Conservation (phyloP, 2,113 vertebrate species). For the Paedocypris sp. region DNA sequence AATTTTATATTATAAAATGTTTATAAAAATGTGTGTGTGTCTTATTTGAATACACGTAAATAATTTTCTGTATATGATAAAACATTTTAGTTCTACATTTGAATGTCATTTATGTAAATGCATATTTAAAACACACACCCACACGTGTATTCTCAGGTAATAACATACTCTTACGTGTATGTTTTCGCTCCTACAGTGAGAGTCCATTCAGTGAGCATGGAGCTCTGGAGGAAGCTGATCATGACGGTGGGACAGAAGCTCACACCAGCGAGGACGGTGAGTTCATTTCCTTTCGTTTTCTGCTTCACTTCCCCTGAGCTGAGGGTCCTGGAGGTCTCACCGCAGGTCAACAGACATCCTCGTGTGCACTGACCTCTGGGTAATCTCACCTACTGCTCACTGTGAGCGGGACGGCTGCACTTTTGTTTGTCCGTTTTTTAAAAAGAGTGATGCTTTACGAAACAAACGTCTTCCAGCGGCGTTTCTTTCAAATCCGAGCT, state of each 20-base stretch:
- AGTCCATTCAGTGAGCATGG: constrained; percentile 94
- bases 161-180: not conserved
- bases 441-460: too few species aligned
- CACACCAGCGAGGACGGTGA: constrained; percentile 95
- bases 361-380: constrained; percentile 7
- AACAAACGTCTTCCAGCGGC: too few species aligned
- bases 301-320: not conserved
- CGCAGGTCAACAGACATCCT: too few species aligned
- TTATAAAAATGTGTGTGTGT: too few species aligned
- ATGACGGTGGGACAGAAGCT: constrained; percentile 80
- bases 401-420: constrained; percentile 40
- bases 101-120: too few species aligned
- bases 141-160: not conserved
- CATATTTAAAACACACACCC: not conserved
- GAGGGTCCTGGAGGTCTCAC: too few species aligned
- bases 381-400: constrained; percentile 47
- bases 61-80: too few species aligned
- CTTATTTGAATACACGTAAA: too few species aligned
- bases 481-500: too few species aligned
- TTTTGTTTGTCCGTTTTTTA: too few species aligned
- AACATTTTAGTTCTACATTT: too few species aligned
- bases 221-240: constrained; percentile 85
- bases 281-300: constrained; percentile 25
- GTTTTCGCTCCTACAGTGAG: constrained; percentile 61
- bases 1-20: too few species aligned